Evolutionary conservation across 2,797 vertebrate genomes (phyloP).

Genomic region (Typhlichthys eigenmanni): DNA sequence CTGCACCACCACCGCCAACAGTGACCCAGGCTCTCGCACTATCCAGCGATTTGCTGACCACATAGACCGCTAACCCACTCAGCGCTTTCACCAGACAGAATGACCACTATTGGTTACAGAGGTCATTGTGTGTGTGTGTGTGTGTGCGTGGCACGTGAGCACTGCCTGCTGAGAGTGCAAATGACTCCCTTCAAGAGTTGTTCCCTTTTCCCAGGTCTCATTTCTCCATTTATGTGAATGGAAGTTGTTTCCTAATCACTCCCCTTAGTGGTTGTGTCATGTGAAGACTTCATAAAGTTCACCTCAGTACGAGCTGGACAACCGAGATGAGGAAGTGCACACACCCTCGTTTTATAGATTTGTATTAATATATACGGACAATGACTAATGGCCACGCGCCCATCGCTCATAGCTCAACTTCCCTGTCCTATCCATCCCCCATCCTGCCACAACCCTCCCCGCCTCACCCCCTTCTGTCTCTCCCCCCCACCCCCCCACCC

Average conservation of each 20-base stretch:
- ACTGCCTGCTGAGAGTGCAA: too few relatives aligned
- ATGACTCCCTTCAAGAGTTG: not conserved
- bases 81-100: conserved; percentile 45
- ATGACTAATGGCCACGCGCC: too few relatives aligned
- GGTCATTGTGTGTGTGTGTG: too few relatives aligned
- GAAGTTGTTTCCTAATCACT: too few relatives aligned
- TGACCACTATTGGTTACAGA: conserved; percentile 11
- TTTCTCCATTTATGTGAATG: conserved; percentile 37
- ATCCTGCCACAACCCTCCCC: not conserved
- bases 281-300: too few relatives aligned
- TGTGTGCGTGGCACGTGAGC: not conserved
- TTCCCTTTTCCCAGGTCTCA: conserved; percentile 51
- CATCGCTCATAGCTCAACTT: too few relatives aligned
- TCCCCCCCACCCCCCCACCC: not conserved
- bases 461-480: not conserved
- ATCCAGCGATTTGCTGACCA: conserved; percentile 52
- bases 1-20: not conserved
- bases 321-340: too few relatives aligned
- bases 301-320: too few relatives aligned
- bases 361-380: too few relatives aligned
- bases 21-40: conserved; percentile 38
- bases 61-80: conserved; percentile 32
- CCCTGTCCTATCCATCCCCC: not conserved
- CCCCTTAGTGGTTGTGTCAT: too few relatives aligned
- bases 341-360: too few relatives aligned